A percentile compares a stretch with the other conserved stretches of the same genome.
Conservation (phyloP, 92 coral and sea anemone species). For the Chrysogorgia sp. region DNA sequence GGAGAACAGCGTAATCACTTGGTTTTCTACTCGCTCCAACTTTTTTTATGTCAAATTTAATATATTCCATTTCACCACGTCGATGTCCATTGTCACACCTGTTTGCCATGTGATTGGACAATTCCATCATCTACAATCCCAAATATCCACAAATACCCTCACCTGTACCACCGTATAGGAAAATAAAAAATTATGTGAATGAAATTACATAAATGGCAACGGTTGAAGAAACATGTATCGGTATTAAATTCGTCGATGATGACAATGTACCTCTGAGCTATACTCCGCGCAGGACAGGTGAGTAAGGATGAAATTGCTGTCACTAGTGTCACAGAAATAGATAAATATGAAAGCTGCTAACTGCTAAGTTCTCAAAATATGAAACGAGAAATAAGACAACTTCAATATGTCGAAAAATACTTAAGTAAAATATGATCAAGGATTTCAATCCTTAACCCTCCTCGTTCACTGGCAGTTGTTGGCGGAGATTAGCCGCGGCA, state of each 20-base stretch:
- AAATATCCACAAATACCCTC: background rate
- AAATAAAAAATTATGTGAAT: background rate
- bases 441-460: no score
- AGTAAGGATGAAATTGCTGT: background rate
- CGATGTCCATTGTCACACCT: background rate
- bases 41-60: background rate
- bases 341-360: no score
- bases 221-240: background rate
- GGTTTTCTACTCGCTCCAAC: background rate
- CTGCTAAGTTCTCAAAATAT: no score
- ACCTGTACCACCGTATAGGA: background rate
- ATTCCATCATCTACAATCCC: background rate
- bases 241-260: constrained; percentile 2
- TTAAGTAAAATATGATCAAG: no score
- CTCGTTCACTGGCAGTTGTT: no score
- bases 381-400: no score
- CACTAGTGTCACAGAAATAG: no score
- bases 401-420: no score
- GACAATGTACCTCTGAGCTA: background rate
- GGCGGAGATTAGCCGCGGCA: no score
- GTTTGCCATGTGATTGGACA: background rate
- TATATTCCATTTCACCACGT: constrained; percentile 4
- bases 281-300: constrained; percentile 30
- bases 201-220: constrained; percentile 20
- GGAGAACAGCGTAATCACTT: background rate